phyloP scores from a whole-genome alignment of 2,797 vertebrate genomes.

The Rhinoraja longicauda region DNA sequence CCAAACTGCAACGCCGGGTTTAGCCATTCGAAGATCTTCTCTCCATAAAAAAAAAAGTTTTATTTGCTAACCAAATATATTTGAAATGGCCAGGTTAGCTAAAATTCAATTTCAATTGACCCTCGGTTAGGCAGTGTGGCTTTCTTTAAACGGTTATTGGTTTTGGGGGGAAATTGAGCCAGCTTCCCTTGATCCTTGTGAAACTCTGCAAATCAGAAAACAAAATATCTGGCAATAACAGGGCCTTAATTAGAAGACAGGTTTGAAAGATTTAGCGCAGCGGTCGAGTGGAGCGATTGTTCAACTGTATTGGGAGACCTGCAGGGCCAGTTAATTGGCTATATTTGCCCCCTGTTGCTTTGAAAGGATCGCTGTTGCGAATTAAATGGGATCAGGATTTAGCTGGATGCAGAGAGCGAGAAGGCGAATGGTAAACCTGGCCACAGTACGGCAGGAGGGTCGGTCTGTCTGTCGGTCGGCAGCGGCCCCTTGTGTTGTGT shows the following conservation, averaged over 20 bases:
- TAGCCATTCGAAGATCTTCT: neutral
- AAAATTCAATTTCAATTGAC: constrained; percentile 18
- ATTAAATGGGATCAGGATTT: neutral
- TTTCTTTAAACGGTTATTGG: neutral
- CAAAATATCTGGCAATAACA: neutral
- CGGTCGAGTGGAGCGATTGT: neutral
- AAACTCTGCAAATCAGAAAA: neutral
- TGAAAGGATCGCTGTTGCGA: neutral
- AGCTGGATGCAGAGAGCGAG: neutral
- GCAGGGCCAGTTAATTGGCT: neutral
- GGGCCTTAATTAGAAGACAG: neutral
- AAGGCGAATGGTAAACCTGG: neutral
- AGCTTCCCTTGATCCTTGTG: neutral
- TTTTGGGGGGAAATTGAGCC: neutral
- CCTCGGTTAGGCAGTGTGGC: neutral
- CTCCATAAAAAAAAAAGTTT: constrained; percentile 18
- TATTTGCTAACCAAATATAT: neutral
- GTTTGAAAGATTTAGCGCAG: neutral
- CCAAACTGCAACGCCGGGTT: neutral
- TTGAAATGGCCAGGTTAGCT: neutral
- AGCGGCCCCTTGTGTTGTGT: too few species aligned
- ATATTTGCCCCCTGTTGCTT: neutral
- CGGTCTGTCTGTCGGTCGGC: too few species aligned
- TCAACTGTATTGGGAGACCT: neutral
- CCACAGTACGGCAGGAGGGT: neutral